These are phyloP conservation scores for Dromococcyx pavoninus DNA, from an alignment of 2,797 vertebrate species.

Conservation along the genomic window DNA sequence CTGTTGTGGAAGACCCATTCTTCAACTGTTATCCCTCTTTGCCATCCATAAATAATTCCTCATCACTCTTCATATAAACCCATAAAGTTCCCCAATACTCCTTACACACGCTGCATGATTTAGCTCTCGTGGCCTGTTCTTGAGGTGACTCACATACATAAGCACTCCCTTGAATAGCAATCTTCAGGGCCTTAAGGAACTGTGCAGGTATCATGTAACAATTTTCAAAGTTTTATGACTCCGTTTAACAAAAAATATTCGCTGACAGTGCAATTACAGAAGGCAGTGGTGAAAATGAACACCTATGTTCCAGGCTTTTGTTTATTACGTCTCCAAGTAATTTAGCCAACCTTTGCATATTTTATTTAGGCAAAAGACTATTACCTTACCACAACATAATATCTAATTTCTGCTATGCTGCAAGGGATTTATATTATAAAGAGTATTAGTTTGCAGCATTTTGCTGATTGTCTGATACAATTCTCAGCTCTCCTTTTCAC, in stretches of 20 bases:
- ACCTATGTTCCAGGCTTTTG: background rate
- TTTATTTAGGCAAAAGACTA: background rate
- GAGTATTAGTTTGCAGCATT: background rate
- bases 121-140: background rate
- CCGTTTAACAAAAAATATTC: background rate
- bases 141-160: background rate
- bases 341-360: background rate
- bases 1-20: background rate
- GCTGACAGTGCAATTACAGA: background rate
- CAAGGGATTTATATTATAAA: background rate
- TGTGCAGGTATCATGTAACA: background rate
- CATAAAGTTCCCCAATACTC: background rate
- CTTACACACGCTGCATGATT: background rate
- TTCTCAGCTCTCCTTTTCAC: background rate
- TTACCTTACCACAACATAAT: background rate
- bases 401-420: conserved; percentile 10
- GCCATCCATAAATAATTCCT: background rate
- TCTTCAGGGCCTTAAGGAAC: background rate
- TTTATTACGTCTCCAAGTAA: background rate
- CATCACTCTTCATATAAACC: background rate
- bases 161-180: background rate
- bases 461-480: conserved; percentile 8
- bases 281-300: background rate
- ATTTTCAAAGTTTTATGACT: background rate
- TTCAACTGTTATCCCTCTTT: background rate